Conservation (phyloP, 2,797 vertebrate genomes). For the Pseudocheirus occidentalis region DNA sequence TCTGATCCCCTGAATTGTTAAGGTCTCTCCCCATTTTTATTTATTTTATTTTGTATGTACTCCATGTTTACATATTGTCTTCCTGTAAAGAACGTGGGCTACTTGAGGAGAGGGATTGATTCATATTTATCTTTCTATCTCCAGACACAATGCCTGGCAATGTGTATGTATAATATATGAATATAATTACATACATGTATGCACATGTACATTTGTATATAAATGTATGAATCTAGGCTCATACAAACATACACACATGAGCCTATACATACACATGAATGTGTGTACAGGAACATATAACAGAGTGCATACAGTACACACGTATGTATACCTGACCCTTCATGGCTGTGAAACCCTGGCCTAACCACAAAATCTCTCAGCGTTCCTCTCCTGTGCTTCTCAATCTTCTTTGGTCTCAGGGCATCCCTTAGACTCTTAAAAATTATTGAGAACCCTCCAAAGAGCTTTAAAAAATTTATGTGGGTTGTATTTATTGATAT, state of each 20-base stretch:
- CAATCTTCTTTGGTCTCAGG: background rate
- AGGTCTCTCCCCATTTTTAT: background rate
- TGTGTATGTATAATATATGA: no score
- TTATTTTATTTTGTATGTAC: background rate
- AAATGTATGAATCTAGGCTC: background rate
- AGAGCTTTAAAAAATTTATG: background rate
- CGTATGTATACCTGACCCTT: background rate
- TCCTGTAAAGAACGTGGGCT: background rate
- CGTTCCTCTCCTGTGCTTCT: background rate
- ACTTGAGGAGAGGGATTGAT: background rate
- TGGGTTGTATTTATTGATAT: background rate
- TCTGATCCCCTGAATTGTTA: background rate
- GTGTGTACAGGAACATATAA: no score
- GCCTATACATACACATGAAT: background rate
- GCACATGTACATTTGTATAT: no score
- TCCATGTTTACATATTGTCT: background rate
- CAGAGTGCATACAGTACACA: background rate
- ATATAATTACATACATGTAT: no score
- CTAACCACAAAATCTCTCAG: background rate
- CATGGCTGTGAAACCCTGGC: background rate
- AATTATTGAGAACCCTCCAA: background rate
- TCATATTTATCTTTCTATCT: background rate
- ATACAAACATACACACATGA: background rate
- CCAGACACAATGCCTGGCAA: background rate
- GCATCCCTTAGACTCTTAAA: background rate